These are phyloP conservation scores for Zaprionus obscuricornis DNA, from an alignment of 2,888 invertebrate genomes.

Conservation along the genomic window DNA sequence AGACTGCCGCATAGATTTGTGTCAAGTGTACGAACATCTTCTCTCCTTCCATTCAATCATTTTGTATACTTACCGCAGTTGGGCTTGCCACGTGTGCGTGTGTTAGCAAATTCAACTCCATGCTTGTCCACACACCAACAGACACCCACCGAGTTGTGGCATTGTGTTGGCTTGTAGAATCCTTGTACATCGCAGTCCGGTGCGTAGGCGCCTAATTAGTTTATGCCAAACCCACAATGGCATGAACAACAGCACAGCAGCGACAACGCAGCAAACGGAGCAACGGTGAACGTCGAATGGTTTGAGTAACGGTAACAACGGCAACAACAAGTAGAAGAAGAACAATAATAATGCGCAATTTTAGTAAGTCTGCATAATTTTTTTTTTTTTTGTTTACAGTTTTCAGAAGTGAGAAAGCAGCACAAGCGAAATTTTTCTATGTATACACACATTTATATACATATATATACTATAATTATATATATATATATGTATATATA, in stretches of 20 bases:
- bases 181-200: constrained; percentile 94
- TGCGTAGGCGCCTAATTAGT: constrained; percentile 87
- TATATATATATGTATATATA: constrained; percentile 16
- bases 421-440: constrained; percentile 59
- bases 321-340: constrained; percentile 32
- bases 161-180: constrained; percentile 93
- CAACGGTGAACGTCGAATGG: too few species aligned
- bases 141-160: constrained; percentile 93
- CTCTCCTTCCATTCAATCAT: too few species aligned
- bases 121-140: constrained; percentile 98
- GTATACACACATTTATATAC: constrained; percentile 6
- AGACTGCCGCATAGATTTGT: not conserved
- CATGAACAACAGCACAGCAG: constrained; percentile 8
- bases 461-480: not conserved
- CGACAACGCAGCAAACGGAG: too few species aligned
- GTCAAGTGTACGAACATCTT: constrained; percentile 2
- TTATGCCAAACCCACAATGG: constrained; percentile 37
- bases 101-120: constrained; percentile 93
- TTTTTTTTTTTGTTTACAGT: too few species aligned
- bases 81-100: constrained; percentile 91
- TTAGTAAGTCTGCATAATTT: constrained; percentile 64
- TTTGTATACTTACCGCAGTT: constrained; percentile 87
- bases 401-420: constrained; percentile 54
- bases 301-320: not conserved
- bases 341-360: constrained; percentile 56